A percentile compares a stretch with the other conserved stretches of the same genome.
phyloP scores from a whole-genome alignment of 2,888 invertebrate genomes.

The Megalurothrips usitatus region DNA sequence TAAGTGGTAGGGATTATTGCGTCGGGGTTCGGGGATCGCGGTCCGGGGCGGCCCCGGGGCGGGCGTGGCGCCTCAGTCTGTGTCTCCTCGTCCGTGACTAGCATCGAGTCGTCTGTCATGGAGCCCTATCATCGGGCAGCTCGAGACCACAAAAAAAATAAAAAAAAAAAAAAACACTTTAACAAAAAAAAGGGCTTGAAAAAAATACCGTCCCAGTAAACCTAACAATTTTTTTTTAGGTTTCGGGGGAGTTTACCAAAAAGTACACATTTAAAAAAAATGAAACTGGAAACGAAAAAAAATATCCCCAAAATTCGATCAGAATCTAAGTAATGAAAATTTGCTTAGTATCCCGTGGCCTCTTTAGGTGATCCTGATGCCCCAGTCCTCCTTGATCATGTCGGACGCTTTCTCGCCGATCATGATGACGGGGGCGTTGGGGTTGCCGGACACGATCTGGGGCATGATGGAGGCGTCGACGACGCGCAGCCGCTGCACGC shows the following conservation, averaged over 20 bases:
- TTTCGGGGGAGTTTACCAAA: too few species aligned
- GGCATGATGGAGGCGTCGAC: conserved; percentile 88
- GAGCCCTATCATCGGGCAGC: too few species aligned
- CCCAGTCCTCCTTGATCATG: conserved; percentile 77
- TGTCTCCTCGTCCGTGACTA: conserved; percentile 4
- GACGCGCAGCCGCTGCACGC: conserved; percentile 70
- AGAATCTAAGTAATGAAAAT: background rate
- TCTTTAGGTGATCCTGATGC: background rate
- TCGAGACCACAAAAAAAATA: background rate
- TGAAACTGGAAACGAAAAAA: background rate
- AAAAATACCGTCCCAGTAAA: too few species aligned
- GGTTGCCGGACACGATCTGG: conserved; percentile 81
- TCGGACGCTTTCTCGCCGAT: conserved; percentile 87
- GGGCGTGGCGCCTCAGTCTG: too few species aligned
- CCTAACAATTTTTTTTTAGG: background rate
- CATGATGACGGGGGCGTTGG: conserved; percentile 86
- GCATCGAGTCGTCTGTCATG: background rate
- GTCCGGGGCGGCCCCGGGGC: too few species aligned
- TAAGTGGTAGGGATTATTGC: too few species aligned
- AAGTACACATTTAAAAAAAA: background rate
- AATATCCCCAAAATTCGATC: too few species aligned
- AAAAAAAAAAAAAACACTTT: too few species aligned
- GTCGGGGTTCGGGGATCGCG: too few species aligned
- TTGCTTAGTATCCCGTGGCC: background rate
- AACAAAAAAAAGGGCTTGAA: background rate